phyloP scores from a whole-genome alignment of 2,797 vertebrate genomes.

The Tarsius wallacei region DNA sequence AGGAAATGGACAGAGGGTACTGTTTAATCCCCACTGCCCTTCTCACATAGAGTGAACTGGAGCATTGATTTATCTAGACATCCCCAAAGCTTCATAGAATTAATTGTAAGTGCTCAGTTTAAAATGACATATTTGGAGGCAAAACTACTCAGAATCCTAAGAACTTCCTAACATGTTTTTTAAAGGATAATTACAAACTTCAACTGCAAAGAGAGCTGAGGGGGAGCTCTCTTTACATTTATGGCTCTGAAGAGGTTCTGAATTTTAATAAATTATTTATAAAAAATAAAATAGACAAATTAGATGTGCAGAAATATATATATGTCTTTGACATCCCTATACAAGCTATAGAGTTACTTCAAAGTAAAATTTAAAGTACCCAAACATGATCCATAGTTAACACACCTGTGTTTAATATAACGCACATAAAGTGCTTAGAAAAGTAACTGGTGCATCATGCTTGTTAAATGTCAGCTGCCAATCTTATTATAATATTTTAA shows the following conservation, averaged over 20 bases:
- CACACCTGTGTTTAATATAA: conserved; percentile 15
- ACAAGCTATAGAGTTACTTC: background rate
- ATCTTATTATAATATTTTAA: conserved; percentile 35
- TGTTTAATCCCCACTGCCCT: background rate
- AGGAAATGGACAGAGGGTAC: background rate
- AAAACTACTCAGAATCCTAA: conserved; percentile 57
- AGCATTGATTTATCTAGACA: conserved; percentile 70
- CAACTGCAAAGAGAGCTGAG: background rate
- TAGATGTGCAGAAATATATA: conserved; percentile 69
- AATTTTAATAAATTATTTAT: conserved; percentile 76
- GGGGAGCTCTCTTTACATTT: conserved; percentile 30
- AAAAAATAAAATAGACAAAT: conserved; percentile 77
- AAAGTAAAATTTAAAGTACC: conserved; percentile 52
- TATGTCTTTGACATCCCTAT: conserved; percentile 58
- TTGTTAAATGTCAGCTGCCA: background rate
- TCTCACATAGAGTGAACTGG: background rate
- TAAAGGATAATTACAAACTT: conserved; percentile 82
- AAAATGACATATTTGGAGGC: conserved; percentile 59
- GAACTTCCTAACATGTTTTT: conserved; percentile 83
- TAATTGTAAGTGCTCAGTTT: conserved; percentile 79
- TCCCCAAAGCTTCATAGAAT: background rate
- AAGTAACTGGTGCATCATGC: background rate
- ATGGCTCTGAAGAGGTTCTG: conserved; percentile 79
- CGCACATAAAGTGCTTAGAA: background rate
- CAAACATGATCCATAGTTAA: background rate